Percentiles rank a stretch among this genome's conserved stretches.
phyloP scores from a whole-genome alignment of 2,113 vertebrate genomes.

The Pyrgilauda ruficollis region DNA sequence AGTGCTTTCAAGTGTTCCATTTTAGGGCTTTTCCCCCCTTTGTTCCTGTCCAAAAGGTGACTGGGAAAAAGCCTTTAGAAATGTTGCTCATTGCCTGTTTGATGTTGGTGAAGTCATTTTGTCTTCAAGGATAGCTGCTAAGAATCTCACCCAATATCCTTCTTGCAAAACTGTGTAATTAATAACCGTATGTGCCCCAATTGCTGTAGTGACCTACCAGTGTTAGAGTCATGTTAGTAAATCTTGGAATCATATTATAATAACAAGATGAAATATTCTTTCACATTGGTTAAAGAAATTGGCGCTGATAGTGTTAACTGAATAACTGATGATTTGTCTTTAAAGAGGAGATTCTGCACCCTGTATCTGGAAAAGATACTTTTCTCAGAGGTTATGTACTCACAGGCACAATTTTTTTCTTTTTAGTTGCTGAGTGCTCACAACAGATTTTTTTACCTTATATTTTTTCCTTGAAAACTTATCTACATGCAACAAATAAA shows the following conservation, averaged over 20 bases:
- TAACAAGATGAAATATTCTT: neutral
- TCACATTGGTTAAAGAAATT: neutral
- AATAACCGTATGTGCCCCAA: neutral
- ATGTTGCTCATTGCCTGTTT: neutral
- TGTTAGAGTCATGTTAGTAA: neutral
- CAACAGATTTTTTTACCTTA: neutral
- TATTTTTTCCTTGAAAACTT: neutral
- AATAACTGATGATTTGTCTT: neutral
- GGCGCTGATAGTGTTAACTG: neutral
- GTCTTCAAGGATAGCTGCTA: neutral
- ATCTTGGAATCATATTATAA: neutral
- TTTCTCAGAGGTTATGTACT: neutral
- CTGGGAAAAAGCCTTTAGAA: neutral
- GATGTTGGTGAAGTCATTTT: neutral
- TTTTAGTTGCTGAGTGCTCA: neutral
- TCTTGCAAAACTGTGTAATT: neutral
- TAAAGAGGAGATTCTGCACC: neutral
- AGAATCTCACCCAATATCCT: neutral
- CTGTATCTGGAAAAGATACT: neutral
- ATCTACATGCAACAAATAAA: neutral
- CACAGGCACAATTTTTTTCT: neutral
- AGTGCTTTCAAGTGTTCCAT: neutral
- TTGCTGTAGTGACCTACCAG: neutral
- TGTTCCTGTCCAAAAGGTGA: neutral
- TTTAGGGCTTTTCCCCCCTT: fast-evolving